Base-by-base conservation (phyloP, 2,113 vertebrate species). In the Brachypodius melanocephalos region DNA sequence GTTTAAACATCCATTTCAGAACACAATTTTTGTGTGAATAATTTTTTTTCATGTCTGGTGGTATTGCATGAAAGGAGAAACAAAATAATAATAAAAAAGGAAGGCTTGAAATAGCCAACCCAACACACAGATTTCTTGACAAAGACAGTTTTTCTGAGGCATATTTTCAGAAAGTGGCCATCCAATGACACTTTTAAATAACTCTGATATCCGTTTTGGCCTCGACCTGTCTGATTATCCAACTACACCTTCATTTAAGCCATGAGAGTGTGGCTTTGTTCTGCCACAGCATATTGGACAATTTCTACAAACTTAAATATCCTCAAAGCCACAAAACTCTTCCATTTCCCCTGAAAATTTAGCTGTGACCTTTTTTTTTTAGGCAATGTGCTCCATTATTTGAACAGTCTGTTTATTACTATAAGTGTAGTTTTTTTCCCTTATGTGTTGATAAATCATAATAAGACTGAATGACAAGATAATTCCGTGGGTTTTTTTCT, bases 401-500 rank as follows among this genome's bases (percentile, higher is more conserved):
- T 80, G 52, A 81, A 31, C 29, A 71, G 12, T 14, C 67, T 65
- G 5, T 74, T 95, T 95, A 38, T 83, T 88, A 32, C 25, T 75
- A 0, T 29, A 80, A 34, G 11, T 49, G 40, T 45, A 9, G 63
- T 76, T 85, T 87, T 38, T 87, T 84, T 57, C 49, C 28, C 28
- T 84, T 84, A 40, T 4, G 22, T 4, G 0, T n/a, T 86, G 58
- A 90, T 80, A 87, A 55, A 75, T 25, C 49, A 68, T 77, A 79
- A 62, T 88, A 91, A 65, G 72, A 94, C 28, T 69, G 24, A 22
- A 69, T 83, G 69, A 96, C 68, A 92, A 85, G 75, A 85, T 90
- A 94, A 95, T 94, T 95, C 36, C 48, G 52, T 11, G 9, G 0
- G 4, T 79, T 88, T 88, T 52, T 90, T 73, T 52, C 82, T 82